These are phyloP conservation scores for Callipepla californica DNA, from an alignment of 2,113 vertebrate genomes.

Conservation along the genomic window DNA sequence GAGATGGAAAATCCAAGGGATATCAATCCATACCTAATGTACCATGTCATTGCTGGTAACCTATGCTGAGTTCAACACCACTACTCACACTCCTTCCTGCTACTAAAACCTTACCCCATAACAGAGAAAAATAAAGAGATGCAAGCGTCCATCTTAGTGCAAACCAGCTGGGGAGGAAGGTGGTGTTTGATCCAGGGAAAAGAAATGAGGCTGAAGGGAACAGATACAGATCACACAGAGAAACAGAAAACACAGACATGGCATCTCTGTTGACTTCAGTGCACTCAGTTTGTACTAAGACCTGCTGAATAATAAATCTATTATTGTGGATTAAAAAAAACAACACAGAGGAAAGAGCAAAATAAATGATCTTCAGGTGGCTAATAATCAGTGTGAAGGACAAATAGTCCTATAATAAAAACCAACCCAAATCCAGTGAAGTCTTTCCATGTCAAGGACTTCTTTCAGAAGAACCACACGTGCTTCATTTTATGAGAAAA, in stretches of 20 bases:
- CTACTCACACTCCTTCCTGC: too few relatives aligned
- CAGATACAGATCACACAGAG: not conserved
- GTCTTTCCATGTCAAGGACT: slow-evolving; percentile 2
- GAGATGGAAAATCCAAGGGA: not conserved
- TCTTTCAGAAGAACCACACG: not conserved
- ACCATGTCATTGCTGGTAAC: not conserved
- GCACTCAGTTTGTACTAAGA: not conserved
- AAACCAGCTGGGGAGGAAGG: not conserved
- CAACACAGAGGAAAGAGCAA: not conserved
- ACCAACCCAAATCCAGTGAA: not conserved
- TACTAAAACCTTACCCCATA: not conserved
- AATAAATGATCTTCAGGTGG: not conserved
- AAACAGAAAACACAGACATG: too few relatives aligned
- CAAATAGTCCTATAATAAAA: not conserved
- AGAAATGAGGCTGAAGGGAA: not conserved
- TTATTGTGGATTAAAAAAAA: not conserved
- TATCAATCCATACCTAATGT: not conserved
- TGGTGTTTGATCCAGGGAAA: not conserved
- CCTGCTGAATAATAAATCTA: not conserved
- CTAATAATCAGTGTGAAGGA: not conserved
- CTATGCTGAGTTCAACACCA: too few relatives aligned
- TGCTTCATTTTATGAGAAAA: slow-evolving; percentile 39
- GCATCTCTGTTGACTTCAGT: not conserved
- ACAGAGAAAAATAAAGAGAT: not conserved
- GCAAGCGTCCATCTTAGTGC: too few relatives aligned